Evolutionary conservation across 2,113 vertebrate genomes (phyloP).

Genomic region (Oreochromis spilurus): DNA sequence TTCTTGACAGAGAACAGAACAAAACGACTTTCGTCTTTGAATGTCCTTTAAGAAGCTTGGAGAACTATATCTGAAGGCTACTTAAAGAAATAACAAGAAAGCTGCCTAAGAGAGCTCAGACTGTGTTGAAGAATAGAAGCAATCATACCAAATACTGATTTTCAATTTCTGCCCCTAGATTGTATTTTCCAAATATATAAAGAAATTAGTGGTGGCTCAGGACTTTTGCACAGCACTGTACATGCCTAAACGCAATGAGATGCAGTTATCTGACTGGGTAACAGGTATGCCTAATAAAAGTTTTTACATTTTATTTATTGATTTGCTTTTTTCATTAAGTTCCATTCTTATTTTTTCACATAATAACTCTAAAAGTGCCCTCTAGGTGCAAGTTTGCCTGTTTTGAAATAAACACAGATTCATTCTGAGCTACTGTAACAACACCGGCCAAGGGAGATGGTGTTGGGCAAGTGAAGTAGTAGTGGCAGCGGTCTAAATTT

Average conservation of each 20-base stretch:
- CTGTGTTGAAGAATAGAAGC: neutral
- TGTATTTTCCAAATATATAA: neutral
- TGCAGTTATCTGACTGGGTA: neutral
- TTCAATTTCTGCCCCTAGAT: neutral
- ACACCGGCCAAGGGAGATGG: neutral
- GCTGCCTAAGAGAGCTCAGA: accelerated
- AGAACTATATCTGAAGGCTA: neutral
- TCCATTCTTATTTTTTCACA: neutral
- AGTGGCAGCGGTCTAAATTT: conserved; percentile 81
- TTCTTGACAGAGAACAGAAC: neutral
- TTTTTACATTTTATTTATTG: neutral
- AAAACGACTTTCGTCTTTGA: neutral
- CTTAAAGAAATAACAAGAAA: neutral
- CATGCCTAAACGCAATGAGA: accelerated
- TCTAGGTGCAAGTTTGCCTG: neutral
- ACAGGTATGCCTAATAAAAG: neutral
- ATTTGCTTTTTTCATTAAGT: neutral
- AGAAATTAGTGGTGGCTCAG: neutral
- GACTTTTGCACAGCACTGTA: neutral
- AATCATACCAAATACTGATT: neutral
- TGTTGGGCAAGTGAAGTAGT: neutral
- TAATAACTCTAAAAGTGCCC: neutral
- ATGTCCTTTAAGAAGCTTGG: neutral
- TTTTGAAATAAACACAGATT: neutral
- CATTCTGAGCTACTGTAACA: conserved; percentile 3